Base-by-base conservation (phyloP, 2,888 invertebrate genomes). In the Brassicogethes aeneus region DNA sequence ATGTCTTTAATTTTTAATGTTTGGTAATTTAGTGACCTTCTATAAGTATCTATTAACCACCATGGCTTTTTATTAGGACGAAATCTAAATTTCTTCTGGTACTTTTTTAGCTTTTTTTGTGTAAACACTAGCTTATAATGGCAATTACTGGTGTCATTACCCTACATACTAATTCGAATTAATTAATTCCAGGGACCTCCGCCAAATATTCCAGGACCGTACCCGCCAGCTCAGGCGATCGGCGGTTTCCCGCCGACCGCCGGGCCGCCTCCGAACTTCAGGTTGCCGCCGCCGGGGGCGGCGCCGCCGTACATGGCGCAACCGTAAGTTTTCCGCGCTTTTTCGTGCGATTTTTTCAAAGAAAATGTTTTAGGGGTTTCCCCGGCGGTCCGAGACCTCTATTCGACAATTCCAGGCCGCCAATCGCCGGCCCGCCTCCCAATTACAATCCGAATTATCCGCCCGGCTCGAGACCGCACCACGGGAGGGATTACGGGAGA, bases 201-300 rank as follows among this genome's bases (percentile, higher is more conserved):
- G 15, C 53, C 52, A 15, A 29, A 41, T 13, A 40, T 54, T 16
- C 53, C 52, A 10, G 49, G 54, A n/a, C 42, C 42, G 34, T 61
- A 51, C 45, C 50, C 54, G 10, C 46, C 52, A 10, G 50, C 51
- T 8, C 60, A 59, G 42, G 55, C 58, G 2, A 54, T 60, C 29
- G 54, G 53, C 3, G 47, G 44, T 1, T 62, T 56, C 45, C 54
- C 61, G 10, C 53, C 60, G n/a, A 45, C 55, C 2, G 58, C 55
- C 41, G 63, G 64, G 7, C 63, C 64, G n/a, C 64, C 61, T 1
- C 67, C 66, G 1, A 66, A 65, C 46, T 69, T 62, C 44, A 49
- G 68, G 17, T 47, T 68, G 45, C 68, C 68, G 5, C 67, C 68
- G n/a, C 66, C 68, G 2, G 65, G 61, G 15, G 37, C 55, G 13